Conservation (phyloP, 2,113 vertebrate genomes). For the Leptocoma aspasia region DNA sequence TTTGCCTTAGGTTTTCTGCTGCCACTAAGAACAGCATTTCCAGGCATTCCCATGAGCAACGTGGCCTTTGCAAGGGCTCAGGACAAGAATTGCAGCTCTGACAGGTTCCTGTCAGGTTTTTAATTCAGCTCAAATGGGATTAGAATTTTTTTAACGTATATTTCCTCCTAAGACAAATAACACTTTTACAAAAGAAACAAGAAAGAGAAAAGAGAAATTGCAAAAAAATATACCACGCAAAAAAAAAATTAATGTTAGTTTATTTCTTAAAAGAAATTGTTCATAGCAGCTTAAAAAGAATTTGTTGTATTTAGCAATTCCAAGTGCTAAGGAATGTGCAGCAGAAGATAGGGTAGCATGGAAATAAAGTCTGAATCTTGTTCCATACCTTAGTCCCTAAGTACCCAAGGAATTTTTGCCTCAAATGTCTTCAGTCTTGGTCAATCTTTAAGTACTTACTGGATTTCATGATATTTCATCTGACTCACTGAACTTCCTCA, state of each 20-base stretch:
- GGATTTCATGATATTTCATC: background rate
- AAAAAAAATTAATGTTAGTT: background rate
- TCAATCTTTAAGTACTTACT: background rate
- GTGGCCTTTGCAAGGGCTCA: background rate
- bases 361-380: background rate
- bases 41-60: background rate
- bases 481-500: background rate
- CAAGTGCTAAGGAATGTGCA: background rate
- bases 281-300: background rate
- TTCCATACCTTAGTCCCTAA: background rate
- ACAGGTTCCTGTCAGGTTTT: conserved; percentile 44
- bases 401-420: background rate
- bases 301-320: background rate
- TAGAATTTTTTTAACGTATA: background rate
- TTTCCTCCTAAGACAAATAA: background rate
- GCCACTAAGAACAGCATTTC: background rate
- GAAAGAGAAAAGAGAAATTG: background rate
- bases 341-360: background rate
- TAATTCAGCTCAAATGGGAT: background rate
- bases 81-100: background rate
- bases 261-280: background rate
- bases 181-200: background rate
- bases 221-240: background rate
- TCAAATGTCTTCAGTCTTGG: background rate
- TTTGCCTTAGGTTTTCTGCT: background rate